phyloP scores from a whole-genome alignment of 2,113 vertebrate species.

The Rhinoderma darwinii region DNA sequence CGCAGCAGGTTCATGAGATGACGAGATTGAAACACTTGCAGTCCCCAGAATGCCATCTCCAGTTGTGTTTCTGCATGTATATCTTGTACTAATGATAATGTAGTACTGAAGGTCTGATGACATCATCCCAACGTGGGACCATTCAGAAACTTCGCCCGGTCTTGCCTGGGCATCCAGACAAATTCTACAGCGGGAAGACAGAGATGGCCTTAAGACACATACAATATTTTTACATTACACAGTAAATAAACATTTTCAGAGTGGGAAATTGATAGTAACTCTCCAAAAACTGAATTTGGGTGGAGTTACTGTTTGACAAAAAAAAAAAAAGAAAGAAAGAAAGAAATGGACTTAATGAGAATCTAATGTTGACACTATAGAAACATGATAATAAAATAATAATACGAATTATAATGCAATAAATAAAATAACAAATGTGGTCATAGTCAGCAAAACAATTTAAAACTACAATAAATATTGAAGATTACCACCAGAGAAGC shows the following conservation, averaged over 20 bases:
- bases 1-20: conserved; percentile 98
- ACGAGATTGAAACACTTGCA: conserved; percentile 80
- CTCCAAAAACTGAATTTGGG: background rate
- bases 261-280: background rate
- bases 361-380: background rate
- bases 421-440: background rate
- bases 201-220: background rate
- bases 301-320: background rate
- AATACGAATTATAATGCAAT: background rate
- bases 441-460: no score
- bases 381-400: background rate
- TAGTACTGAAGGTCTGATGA: conserved; percentile 88
- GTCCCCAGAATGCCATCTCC: conserved; percentile 80
- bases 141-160: conserved; percentile 94
- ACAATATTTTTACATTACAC: background rate
- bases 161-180: conserved; percentile 94
- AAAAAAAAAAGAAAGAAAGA: background rate
- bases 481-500: background rate
- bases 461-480: background rate
- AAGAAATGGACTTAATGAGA: background rate
- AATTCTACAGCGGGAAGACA: conserved; percentile 73
- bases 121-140: conserved; percentile 90
- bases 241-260: background rate
- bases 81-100: conserved; percentile 73
- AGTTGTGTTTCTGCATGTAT: conserved; percentile 52